Base-by-base conservation (phyloP, 2,888 invertebrate species). In the Drosophila lutescens region DNA sequence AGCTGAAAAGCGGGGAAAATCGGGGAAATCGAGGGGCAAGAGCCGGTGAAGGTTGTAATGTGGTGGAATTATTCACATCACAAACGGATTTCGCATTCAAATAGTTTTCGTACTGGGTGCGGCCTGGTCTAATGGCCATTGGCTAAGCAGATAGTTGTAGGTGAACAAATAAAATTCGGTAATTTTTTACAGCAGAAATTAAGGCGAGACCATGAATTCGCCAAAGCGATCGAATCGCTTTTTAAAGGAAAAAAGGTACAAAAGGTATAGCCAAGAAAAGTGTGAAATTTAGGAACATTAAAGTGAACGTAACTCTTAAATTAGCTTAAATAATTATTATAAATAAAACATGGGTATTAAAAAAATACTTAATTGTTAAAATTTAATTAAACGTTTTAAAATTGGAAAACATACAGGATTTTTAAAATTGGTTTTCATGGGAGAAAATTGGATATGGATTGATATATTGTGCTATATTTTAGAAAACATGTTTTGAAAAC, bases 11-110 rank as follows among this genome's bases (percentile, higher is more conserved):
- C 32, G 58, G 20, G 20, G 32, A 34, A 30, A 20, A 20, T 38
- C 5, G 30, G n/a, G 60, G 26, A 44, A 17, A 17, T 9, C 1
- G 23, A 10, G 13, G 36, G 62, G 36, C n/a, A 7, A 13, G 36
- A 20, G n/a, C 36, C 20, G 20, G 20, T 20, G 20, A 10, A 20
- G 61, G 40, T 46, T 61, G 55, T 55, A 67, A 66, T 66, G 66
- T 55, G 66, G 46, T 47, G 65, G 65, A 66, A 66, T 67, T 66
- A 66, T 66, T 66, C 65, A 67, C 65, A 67, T 66, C 55, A 67
- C 67, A 66, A 66, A 54, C 54, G 46, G 67, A 66, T 34, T 54
- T 54, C 54, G 40, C 54, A 55, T 47, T 66, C 67, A 46, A 54
- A 66, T 66, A 34, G 65, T 47, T 49, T 60, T 47, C 54, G 26